phyloP scores from a whole-genome alignment of 2,888 invertebrate species.

The Pseudococcus longispinus region DNA sequence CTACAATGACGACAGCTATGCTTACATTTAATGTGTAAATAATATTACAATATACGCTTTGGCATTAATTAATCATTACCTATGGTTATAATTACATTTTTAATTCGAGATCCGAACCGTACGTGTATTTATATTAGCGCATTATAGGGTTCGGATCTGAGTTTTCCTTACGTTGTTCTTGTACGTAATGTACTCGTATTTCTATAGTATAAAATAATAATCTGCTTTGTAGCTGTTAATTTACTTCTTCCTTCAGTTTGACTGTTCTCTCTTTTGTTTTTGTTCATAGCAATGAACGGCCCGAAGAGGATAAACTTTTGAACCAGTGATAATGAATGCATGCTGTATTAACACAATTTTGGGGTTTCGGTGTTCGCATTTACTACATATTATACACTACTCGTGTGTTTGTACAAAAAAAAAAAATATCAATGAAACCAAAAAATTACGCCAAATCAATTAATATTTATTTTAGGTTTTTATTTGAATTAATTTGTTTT shows the following conservation, averaged over 20 bases:
- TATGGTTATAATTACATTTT: background rate
- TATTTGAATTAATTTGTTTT: slow-evolving; percentile 34
- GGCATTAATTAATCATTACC: background rate
- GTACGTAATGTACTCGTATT: background rate
- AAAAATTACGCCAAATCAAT: slow-evolving; percentile 5
- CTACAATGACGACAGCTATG: background rate
- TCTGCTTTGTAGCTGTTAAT: slow-evolving; percentile 40
- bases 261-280: slow-evolving; percentile 48
- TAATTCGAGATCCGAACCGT: background rate
- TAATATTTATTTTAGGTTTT: slow-evolving; percentile 28
- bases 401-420: slow-evolving; percentile 17
- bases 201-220: slow-evolving; percentile 10
- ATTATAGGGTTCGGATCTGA: background rate
- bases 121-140: background rate
- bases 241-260: slow-evolving; percentile 48
- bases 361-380: slow-evolving; percentile 51
- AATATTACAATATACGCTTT: background rate
- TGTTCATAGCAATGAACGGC: slow-evolving; percentile 56
- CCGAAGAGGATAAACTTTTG: slow-evolving; percentile 57
- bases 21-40: background rate
- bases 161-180: background rate
- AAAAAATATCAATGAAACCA: slow-evolving; percentile 4
- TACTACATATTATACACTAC: background rate
- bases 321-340: slow-evolving; percentile 54
- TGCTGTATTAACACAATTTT: slow-evolving; percentile 53